Conservation (phyloP, 2,797 vertebrate species). For the Leptodactylus fallax region DNA sequence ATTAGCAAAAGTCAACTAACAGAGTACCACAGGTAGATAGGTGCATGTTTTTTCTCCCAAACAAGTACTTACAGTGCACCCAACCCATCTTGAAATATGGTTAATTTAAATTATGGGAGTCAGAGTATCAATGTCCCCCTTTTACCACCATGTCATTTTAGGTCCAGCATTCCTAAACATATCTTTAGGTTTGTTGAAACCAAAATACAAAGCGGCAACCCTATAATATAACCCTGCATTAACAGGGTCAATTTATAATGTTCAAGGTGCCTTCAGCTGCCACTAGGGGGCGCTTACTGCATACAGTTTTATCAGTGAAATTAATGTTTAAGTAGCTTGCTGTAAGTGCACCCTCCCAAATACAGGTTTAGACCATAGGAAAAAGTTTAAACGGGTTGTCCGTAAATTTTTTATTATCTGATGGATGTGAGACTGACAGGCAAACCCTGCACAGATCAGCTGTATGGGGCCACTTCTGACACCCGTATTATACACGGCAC, state of each 20-base stretch:
- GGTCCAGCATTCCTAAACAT: not conserved
- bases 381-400: too few species aligned
- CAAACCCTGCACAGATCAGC: too few species aligned
- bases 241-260: not conserved
- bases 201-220: not conserved
- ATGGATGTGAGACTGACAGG: too few species aligned
- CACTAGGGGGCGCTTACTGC: not conserved
- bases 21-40: not conserved
- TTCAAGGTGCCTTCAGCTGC: not conserved
- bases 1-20: not conserved
- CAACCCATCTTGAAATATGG: constrained; percentile 34
- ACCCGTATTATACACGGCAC: too few species aligned
- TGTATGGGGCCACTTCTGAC: too few species aligned
- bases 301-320: not conserved
- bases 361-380: too few species aligned
- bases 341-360: too few species aligned
- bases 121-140: not conserved
- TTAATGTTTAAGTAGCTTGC: not conserved
- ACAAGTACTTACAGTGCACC: constrained; percentile 63
- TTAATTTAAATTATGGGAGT: not conserved
- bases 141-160: not conserved
- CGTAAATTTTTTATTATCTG: too few species aligned
- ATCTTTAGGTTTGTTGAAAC: not conserved
- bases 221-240: too few species aligned
- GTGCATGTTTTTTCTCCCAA: constrained; percentile 64